phyloP scores from a whole-genome alignment of 2,797 vertebrate genomes.

The Lacerta viridis region DNA sequence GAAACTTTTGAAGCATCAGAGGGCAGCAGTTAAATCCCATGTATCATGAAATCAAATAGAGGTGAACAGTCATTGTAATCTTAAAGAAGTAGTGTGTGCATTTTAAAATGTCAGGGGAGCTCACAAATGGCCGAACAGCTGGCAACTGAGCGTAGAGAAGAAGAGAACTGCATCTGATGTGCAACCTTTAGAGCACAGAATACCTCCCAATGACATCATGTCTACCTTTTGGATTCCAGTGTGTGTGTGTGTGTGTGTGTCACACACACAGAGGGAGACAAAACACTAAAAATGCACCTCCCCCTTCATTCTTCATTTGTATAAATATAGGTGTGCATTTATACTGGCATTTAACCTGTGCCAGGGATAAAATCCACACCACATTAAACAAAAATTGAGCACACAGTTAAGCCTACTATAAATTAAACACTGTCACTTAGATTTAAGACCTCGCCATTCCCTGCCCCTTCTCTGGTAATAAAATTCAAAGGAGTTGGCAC shows the following conservation, averaged over 20 bases:
- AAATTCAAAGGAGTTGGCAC: neutral
- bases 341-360: neutral
- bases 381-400: neutral
- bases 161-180: neutral
- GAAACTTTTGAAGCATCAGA: slow-evolving; percentile 47
- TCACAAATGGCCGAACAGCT: neutral
- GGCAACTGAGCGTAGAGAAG: neutral
- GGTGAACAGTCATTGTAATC: slow-evolving; percentile 20
- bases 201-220: rapidly evolving
- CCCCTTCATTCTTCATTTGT: neutral
- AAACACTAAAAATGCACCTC: neutral
- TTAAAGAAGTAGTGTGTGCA: neutral
- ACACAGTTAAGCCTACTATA: neutral
- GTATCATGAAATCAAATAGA: slow-evolving; percentile 47
- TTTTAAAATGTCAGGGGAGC: slow-evolving; percentile 28
- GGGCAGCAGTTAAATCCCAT: slow-evolving; percentile 52
- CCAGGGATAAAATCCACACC: neutral
- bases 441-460: neutral
- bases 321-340: neutral
- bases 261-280: neutral
- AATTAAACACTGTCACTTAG: neutral
- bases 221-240: neutral
- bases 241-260: neutral
- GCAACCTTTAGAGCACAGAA: neutral
- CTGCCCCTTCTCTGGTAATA: neutral